A percentile compares a stretch with the other conserved stretches of the same genome.
Evolutionary conservation across 2,888 invertebrate species (phyloP).

Genomic region (Pseudococcus viburni): DNA sequence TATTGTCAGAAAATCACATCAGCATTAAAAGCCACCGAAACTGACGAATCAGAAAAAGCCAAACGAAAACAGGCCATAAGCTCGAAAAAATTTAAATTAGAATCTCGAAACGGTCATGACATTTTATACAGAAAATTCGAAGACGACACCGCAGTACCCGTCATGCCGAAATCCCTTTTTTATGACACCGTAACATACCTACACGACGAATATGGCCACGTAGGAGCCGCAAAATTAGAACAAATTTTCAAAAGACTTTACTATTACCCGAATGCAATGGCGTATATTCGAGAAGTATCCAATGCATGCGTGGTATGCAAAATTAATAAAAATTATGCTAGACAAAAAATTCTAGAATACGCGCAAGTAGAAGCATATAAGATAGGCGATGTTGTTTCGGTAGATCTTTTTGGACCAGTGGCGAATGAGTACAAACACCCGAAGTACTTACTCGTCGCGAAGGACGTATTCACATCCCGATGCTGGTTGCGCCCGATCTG

Average conservation of each 20-base stretch:
- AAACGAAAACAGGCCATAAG: too few relatives aligned
- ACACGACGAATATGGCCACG: not conserved
- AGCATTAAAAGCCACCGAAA: too few relatives aligned
- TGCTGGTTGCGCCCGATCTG: not conserved
- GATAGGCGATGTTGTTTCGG: not conserved
- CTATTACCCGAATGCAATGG: not conserved
- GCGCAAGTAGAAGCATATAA: not conserved
- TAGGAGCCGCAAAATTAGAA: not conserved
- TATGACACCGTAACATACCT: not conserved
- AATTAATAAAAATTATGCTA: not conserved
- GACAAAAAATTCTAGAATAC: not conserved
- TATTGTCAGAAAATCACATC: too few relatives aligned
- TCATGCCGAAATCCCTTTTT: not conserved
- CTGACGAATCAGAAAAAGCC: too few relatives aligned
- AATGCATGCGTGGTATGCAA: not conserved
- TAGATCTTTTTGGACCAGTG: not conserved
- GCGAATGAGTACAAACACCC: not conserved
- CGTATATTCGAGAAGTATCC: not conserved
- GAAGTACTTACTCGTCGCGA: not conserved
- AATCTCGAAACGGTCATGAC: too few relatives aligned
- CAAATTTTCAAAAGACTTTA: not conserved
- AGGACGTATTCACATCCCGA: not conserved
- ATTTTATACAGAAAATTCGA: not conserved
- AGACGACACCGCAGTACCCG: not conserved
- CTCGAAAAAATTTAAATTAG: too few relatives aligned